Evolutionary conservation across 2,888 invertebrate species (phyloP).

Genomic region (Euclidia mi): DNA sequence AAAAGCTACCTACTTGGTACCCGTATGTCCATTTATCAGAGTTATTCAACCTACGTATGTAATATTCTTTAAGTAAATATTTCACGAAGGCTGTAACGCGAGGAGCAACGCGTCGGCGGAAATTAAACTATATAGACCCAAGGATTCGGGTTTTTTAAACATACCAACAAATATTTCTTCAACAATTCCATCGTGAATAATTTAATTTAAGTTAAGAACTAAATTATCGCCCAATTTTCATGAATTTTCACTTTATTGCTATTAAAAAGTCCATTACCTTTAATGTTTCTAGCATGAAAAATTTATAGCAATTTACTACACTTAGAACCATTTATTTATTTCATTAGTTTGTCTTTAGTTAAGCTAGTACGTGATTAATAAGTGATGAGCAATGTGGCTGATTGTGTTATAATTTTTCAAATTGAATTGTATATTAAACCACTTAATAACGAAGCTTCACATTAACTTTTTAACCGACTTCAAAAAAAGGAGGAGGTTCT

Average conservation of each 20-base stretch:
- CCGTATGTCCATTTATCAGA: constrained; percentile 28
- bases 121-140: constrained; percentile 17
- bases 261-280: constrained; percentile 1
- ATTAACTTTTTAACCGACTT: too few species aligned
- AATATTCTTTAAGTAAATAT: constrained; percentile 28
- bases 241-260: not conserved
- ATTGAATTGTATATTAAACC: too few species aligned
- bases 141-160: not conserved
- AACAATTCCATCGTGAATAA: not conserved
- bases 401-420: too few species aligned
- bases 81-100: constrained; percentile 11
- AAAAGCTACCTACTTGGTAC: constrained; percentile 19
- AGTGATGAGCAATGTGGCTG: too few species aligned
- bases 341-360: not conserved
- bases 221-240: not conserved
- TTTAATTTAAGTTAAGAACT: not conserved
- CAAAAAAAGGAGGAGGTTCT: too few species aligned
- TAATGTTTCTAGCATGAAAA: not conserved
- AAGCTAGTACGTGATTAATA: too few species aligned
- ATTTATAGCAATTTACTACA: not conserved
- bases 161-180: not conserved
- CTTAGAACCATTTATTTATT: not conserved
- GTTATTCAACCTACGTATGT: constrained; percentile 13
- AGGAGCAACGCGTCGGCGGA: constrained; percentile 12
- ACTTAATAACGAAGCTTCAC: too few species aligned